Conservation (phyloP, 2,797 vertebrate genomes). For the Microcaecilia unicolor region DNA sequence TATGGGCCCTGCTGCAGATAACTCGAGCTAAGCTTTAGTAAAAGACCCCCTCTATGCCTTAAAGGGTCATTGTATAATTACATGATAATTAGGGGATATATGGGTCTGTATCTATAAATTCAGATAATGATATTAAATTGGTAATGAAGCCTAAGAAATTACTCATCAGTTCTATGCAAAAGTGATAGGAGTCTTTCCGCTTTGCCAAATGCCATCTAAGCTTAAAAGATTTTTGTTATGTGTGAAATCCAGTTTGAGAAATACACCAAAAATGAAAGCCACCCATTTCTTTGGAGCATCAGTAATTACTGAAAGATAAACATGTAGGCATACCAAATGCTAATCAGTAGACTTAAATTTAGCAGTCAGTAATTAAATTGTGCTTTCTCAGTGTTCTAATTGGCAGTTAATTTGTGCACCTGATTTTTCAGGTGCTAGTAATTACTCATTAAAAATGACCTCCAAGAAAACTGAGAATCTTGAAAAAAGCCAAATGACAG, state of each 20-base stretch:
- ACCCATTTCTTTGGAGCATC: constrained; percentile 20
- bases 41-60: too few relatives aligned
- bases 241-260: constrained; percentile 10
- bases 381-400: constrained; percentile 37
- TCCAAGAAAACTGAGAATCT: constrained; percentile 27
- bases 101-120: constrained; percentile 39
- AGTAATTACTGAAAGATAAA: constrained; percentile 37
- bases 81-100: constrained; percentile 39
- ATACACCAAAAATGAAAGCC: constrained; percentile 16
- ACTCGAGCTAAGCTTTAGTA: too few relatives aligned
- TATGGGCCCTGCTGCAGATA: too few relatives aligned
- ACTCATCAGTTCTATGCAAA: constrained; percentile 21
- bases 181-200: constrained; percentile 11
- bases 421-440: constrained; percentile 49
- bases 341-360: constrained; percentile 42
- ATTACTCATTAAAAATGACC: constrained; percentile 51
- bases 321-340: constrained; percentile 11
- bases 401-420: constrained; percentile 57
- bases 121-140: constrained; percentile 23
- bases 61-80: constrained; percentile 21
- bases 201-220: constrained; percentile 13
- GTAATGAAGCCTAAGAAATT: constrained; percentile 22
- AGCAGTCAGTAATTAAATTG: constrained; percentile 44
- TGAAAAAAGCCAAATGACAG: constrained; percentile 13
- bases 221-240: constrained; percentile 18